These are phyloP conservation scores for Hylyphantes graminicola DNA, from an alignment of 1,140 invertebrate species.

Conservation along the genomic window DNA sequence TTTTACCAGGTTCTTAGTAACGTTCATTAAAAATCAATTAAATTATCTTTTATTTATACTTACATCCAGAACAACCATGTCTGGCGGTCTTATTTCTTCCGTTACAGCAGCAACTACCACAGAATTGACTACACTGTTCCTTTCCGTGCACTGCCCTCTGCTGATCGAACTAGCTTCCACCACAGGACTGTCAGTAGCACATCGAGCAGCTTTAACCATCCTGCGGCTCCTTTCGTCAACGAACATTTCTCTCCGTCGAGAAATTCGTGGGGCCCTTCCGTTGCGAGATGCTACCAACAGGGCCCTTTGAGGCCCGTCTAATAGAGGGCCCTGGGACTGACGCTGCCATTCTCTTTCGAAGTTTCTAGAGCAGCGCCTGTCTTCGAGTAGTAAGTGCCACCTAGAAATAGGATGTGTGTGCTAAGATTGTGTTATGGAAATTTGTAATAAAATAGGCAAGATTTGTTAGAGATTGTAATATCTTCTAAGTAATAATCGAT, in stretches of 20 bases:
- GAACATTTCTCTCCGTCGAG: slow-evolving; percentile 3
- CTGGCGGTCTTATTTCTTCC: not conserved
- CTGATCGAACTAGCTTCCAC: too few species aligned
- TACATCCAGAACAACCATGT: slow-evolving; percentile 22
- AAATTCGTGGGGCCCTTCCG: slow-evolving; percentile 6
- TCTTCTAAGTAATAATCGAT: too few species aligned
- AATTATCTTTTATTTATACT: not conserved
- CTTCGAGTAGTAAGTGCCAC: slow-evolving; percentile 9
- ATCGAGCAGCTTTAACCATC: slow-evolving; percentile 7
- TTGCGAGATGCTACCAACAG: not conserved
- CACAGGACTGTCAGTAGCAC: not conserved
- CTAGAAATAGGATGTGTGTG: not conserved
- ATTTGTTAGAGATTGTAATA: too few species aligned
- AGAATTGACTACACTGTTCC: not conserved
- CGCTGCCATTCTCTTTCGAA: slow-evolving; percentile 18
- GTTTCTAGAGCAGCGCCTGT: not conserved
- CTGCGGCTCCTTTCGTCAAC: slow-evolving; percentile 35
- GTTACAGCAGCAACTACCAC: too few species aligned
- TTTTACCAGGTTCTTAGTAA: too few species aligned
- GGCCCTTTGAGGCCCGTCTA: slow-evolving; percentile 6
- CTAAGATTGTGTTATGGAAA: too few species aligned
- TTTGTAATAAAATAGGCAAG: too few species aligned
- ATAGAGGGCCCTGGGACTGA: not conserved
- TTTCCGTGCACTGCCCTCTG: too few species aligned
- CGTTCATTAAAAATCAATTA: too few species aligned